Conservation (phyloP, 2,797 vertebrate genomes). For the Gouania willdenowi region DNA sequence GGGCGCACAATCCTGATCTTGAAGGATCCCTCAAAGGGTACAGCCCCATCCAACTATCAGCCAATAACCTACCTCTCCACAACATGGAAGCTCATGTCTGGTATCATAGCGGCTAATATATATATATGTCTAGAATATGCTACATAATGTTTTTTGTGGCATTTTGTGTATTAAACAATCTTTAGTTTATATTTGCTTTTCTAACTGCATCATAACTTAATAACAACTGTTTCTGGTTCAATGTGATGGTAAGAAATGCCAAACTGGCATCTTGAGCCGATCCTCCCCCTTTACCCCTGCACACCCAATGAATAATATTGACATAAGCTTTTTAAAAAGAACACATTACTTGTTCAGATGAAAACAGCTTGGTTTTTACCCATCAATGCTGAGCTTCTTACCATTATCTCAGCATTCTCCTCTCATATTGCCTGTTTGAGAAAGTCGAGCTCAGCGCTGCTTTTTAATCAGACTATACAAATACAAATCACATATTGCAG, state of each 20-base stretch:
- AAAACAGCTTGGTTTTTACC: constrained; percentile 19
- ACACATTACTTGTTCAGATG: constrained; percentile 13
- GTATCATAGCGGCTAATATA: no score
- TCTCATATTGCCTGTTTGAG: constrained; percentile 20
- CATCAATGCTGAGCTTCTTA: constrained; percentile 29
- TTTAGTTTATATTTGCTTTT: neutral
- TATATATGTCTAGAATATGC: no score
- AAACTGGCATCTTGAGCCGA: neutral
- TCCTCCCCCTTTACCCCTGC: neutral
- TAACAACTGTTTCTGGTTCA: constrained; percentile 11
- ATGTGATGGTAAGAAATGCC: neutral
- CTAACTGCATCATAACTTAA: no score
- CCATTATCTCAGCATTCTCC: constrained; percentile 15
- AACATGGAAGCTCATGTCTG: no score
- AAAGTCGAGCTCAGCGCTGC: constrained; percentile 26
- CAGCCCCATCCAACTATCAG: no score
- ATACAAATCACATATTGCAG: constrained; percentile 20
- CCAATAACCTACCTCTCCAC: no score
- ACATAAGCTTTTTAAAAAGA: constrained; percentile 13
- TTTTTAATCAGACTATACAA: constrained; percentile 1
- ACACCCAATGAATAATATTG: constrained; percentile 1
- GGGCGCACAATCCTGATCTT: no score
- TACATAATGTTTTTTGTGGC: no score
- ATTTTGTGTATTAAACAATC: no score
- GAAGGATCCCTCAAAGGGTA: no score